Evolutionary conservation across 2,888 invertebrate genomes (phyloP).

Genomic region (Parnassius apollo): DNA sequence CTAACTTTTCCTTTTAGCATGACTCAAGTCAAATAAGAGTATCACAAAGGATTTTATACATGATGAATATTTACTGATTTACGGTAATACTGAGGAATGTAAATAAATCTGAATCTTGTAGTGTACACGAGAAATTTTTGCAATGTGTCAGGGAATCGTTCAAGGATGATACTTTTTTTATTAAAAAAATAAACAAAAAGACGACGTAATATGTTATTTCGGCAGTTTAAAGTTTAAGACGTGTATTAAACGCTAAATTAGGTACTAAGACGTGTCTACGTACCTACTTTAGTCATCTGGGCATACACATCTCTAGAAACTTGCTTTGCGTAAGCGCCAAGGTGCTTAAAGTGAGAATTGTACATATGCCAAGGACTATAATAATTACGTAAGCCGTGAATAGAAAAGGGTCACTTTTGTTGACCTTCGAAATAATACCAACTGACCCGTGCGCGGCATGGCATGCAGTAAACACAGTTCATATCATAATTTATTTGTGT

Average conservation of each 20-base stretch:
- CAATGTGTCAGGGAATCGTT: conserved; percentile 35
- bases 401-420: not conserved
- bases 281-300: no score
- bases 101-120: conserved; percentile 56
- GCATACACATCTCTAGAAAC: no score
- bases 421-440: conserved; percentile 72
- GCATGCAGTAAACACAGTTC: conserved; percentile 75
- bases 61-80: conserved; percentile 67
- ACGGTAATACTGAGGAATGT: conserved; percentile 57
- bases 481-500: conserved; percentile 80
- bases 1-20: conserved; percentile 52
- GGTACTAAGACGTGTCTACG: no score
- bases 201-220: no score
- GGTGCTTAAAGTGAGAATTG: no score
- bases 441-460: conserved; percentile 50
- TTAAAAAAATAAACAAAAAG: no score
- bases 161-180: conserved; percentile 1
- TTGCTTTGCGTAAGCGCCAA: no score
- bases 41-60: conserved; percentile 69
- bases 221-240: no score
- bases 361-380: not conserved
- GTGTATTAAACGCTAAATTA: no score
- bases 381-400: not conserved
- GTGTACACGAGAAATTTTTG: conserved; percentile 57
- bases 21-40: conserved; percentile 67